Base-by-base conservation (phyloP, 2,888 invertebrate genomes). In the Trissolcus brochymenae region DNA sequence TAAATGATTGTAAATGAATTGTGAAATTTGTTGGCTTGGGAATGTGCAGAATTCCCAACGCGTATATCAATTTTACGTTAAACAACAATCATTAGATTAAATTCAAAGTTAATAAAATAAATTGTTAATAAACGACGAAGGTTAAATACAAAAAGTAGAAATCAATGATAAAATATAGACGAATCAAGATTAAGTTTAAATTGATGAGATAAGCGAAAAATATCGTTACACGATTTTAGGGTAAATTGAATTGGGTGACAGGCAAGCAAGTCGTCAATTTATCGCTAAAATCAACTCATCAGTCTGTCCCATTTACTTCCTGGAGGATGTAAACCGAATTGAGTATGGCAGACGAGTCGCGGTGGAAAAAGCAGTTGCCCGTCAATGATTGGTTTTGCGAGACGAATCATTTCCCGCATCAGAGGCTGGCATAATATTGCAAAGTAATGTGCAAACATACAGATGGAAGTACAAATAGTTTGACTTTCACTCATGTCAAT, bases 21-120 rank as follows among this genome's bases (percentile, higher is more conserved):
- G 76, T 59, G 67, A 76, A 76, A 76, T 71, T 71, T 76, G 57
- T 71, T 51, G 55, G 66, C 17, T 71, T 71, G 61, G 65, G 76
- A 76, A 67, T 71, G 71, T 65, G 51, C 51, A 25, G 67, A 66
- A 66, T 71, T 66, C 66, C 49, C 56, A 71, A 61, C n/a, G 65
- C 71, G 66, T 67, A 76, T 54, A 57, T 72, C 62, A 66, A 25
- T 61, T 53, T 71, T 70, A 65, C 56, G 65, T 9, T 35, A 7
- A 35, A 35, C 1, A 9, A 46, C n/a, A n/a, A n/a, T n/a, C n/a
- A n/a, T n/a, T n/a, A 46, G 14, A 46, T 6, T 11, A 14, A 16
- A 6, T 46, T 46, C 14, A 2, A 46, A 6, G 3, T 46, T 6
- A 6, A 46, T 46, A 6, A 2, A 14, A 46, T 14, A 14, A 1